A percentile compares a stretch with the other conserved stretches of the same genome.
These are phyloP conservation scores for Hirtodrosophila trivittata DNA, from an alignment of 2,888 invertebrate species.

Conservation along the genomic window DNA sequence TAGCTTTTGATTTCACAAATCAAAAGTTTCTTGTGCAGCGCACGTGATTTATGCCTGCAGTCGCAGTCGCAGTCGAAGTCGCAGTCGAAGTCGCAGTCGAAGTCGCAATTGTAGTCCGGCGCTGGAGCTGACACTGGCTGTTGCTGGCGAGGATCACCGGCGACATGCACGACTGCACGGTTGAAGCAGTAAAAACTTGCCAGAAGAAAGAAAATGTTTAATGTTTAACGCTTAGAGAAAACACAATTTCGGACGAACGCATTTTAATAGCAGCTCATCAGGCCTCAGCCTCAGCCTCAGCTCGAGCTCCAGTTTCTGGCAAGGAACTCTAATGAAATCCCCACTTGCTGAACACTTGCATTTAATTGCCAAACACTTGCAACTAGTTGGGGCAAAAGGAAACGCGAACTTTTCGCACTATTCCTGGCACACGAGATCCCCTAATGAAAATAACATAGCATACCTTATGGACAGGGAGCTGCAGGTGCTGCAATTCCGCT, in stretches of 20 bases:
- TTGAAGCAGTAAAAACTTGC: slow-evolving; percentile 37
- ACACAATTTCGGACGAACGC: slow-evolving; percentile 1
- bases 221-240: background rate
- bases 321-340: slow-evolving; percentile 43
- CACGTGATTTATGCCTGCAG: slow-evolving; percentile 82
- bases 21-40: slow-evolving; percentile 82
- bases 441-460: slow-evolving; percentile 56
- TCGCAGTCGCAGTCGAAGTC: slow-evolving; percentile 3
- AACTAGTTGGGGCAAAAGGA: slow-evolving; percentile 13
- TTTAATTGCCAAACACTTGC: slow-evolving; percentile 59
- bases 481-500: slow-evolving; percentile 18
- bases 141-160: slow-evolving; percentile 41
- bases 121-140: background rate
- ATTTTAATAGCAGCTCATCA: slow-evolving; percentile 54
- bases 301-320: slow-evolving; percentile 1
- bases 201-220: slow-evolving; percentile 2
- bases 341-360: slow-evolving; percentile 38
- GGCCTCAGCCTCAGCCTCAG: too few species aligned
- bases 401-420: slow-evolving; percentile 24
- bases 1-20: slow-evolving; percentile 82
- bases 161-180: slow-evolving; percentile 58
- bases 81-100: slow-evolving; percentile 29
- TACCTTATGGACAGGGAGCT: slow-evolving; percentile 33
- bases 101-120: slow-evolving; percentile 3
- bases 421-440: slow-evolving; percentile 1